phyloP scores from a whole-genome alignment of 2,113 vertebrate genomes.

The Empidonax alnorum region DNA sequence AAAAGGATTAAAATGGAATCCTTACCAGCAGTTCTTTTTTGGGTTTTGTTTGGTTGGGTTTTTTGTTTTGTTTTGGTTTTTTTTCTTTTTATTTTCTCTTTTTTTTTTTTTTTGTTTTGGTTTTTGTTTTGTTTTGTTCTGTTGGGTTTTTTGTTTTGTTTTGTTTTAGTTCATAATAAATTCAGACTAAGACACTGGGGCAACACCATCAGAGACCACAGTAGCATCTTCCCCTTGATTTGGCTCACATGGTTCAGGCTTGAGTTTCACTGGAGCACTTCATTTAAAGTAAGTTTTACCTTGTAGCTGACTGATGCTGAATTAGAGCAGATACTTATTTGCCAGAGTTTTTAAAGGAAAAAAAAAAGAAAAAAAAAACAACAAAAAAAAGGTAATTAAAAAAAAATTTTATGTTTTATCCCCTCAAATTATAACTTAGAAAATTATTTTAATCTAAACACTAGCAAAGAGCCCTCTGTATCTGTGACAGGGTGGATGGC shows the following conservation, averaged over 20 bases:
- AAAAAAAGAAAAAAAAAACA: not conserved
- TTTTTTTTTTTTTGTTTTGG: not conserved
- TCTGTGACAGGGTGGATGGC: constrained; percentile 59
- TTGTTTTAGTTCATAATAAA: constrained; percentile 63
- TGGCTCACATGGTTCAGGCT: constrained; percentile 75
- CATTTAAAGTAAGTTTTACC: constrained; percentile 71
- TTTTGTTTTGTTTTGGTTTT: constrained; percentile 46
- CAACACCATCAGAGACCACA: constrained; percentile 68
- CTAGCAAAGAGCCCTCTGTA: constrained; percentile 72
- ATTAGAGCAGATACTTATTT: constrained; percentile 72
- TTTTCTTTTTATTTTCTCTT: not conserved
- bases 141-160: constrained; percentile 30
- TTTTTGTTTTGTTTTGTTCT: constrained; percentile 46
- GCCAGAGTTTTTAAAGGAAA: constrained; percentile 49
- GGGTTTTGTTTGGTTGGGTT: constrained; percentile 69
- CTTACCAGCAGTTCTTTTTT: constrained; percentile 81
- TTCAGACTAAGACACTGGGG: constrained; percentile 72
- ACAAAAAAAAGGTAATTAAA: constrained; percentile 47
- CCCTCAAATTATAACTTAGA: constrained; percentile 53
- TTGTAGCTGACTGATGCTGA: constrained; percentile 73
- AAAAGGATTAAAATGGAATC: constrained; percentile 78
- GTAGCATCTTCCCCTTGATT: constrained; percentile 75
- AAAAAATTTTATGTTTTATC: constrained; percentile 72
- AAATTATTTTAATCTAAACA: constrained; percentile 77
- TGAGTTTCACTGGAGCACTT: constrained; percentile 78